Evolutionary conservation across 2,888 invertebrate species (phyloP), one percentile per base, ranked within the genome.

Genomic region (Nomada flava): DNA sequence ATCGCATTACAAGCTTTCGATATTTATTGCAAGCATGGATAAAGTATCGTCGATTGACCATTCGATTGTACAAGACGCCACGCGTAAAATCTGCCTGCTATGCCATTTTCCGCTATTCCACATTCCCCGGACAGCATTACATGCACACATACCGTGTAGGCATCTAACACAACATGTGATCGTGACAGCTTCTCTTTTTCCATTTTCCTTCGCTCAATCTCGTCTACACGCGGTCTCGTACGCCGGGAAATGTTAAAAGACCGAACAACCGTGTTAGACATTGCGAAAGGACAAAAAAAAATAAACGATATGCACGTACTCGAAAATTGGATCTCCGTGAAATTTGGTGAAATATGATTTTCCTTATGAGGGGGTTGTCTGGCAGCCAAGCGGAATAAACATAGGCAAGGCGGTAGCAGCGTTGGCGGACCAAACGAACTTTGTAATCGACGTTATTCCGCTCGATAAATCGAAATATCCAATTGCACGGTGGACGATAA

Each of bases 401-500:
- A 57, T 67, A n/a, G 50, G 20, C 63, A 81, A 53, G 68, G 57
- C 20, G 9, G 60, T 15, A 20, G 23, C 47, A 62, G 47, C 36
- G 10, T 23, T 4, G 20, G 42, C 50, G 76, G 76, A 76, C 82
- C 76, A 86, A 84, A 86, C 64, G 79, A 84, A 83, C 78, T 74
- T 68, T 52, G 67, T 52, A 76, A 82, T 71, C 60, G 55, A 15
- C 36, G 65, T 84, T 84, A 84, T 86, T 79, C 70, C 79, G 29
- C 68, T 74, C 71, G 62, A 57, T 60, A 71, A 63, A 57, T 52
- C 57, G 72, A 59, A 76, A 84, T 69, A 44, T 23, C n/a, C 23
- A 72, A 71, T 76, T 70, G 44, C 60, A 29, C 13, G 36, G n/a
- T 3, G 53, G 11, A 64, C 47, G 53, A n/a, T 18, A 23, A 55